phyloP scores from a whole-genome alignment of 2,888 invertebrate species.

The Drosophila lacicola region DNA sequence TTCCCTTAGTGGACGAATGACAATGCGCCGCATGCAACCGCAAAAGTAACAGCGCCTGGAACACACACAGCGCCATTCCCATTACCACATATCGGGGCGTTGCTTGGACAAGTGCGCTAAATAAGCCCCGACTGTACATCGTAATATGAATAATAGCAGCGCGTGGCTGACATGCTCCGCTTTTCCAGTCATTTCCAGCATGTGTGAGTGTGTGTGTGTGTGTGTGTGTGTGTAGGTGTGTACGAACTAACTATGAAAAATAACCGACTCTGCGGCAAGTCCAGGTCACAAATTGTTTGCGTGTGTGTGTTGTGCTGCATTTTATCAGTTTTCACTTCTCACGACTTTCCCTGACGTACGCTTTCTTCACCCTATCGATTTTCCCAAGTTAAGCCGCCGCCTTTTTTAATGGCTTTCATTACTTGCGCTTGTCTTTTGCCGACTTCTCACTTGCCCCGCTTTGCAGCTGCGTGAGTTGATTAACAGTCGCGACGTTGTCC shows the following conservation, averaged over 20 bases:
- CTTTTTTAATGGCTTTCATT: conserved; percentile 80
- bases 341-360: conserved; percentile 45
- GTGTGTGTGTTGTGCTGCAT: conserved; percentile 38
- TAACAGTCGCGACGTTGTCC: conserved; percentile 55
- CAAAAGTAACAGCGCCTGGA: conserved; percentile 6
- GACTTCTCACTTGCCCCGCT: conserved; percentile 20
- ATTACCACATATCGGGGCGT: conserved; percentile 12
- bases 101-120: conserved; percentile 2
- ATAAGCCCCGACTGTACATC: conserved; percentile 3
- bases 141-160: conserved; percentile 39
- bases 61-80: conserved; percentile 9
- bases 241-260: no score
- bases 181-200: not conserved
- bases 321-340: conserved; percentile 64
- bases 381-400: conserved; percentile 62
- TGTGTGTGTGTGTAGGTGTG: not conserved
- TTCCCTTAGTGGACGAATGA: conserved; percentile 1
- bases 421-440: conserved; percentile 53
- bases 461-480: conserved; percentile 63
- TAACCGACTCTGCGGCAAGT: not conserved
- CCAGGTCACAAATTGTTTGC: conserved; percentile 32
- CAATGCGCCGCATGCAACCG: conserved; percentile 7
- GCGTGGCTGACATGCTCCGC: conserved; percentile 16
- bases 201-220: conserved; percentile 15
- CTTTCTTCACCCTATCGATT: conserved; percentile 58